These are phyloP conservation scores for Pycnonotus jocosus DNA, from an alignment of 2,113 vertebrate species.

Conservation along the genomic window DNA sequence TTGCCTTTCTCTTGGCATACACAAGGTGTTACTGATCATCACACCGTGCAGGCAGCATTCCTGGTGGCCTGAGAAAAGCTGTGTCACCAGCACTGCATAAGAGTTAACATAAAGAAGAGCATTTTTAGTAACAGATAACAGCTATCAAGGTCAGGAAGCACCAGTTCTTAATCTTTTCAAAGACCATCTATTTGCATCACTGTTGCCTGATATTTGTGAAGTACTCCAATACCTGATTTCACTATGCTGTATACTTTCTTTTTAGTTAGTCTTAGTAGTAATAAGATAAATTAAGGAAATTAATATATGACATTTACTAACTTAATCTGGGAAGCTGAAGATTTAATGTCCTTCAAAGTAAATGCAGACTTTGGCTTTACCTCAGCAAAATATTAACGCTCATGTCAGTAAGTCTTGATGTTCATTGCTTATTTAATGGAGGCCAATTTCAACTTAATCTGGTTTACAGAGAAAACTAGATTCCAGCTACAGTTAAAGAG, in stretches of 20 bases:
- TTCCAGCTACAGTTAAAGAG: neutral
- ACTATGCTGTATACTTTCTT: neutral
- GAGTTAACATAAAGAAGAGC: neutral
- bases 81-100: neutral
- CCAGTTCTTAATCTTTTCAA: neutral
- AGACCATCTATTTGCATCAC: neutral
- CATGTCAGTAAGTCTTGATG: neutral
- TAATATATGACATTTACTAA: neutral
- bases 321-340: neutral
- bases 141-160: neutral
- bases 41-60: rapidly evolving
- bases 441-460: slow-evolving; percentile 34
- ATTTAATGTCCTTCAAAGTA: slow-evolving; percentile 1
- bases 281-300: slow-evolving; percentile 14
- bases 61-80: neutral
- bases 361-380: slow-evolving; percentile 2
- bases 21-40: neutral
- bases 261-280: neutral
- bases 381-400: neutral
- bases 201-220: neutral
- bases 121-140: neutral
- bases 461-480: slow-evolving; percentile 11
- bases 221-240: neutral
- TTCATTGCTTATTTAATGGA: slow-evolving; percentile 19
- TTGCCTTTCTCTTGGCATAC: neutral